These are phyloP conservation scores for Eospalax fontanierii DNA, from an alignment of 2,797 vertebrate genomes.

Conservation along the genomic window DNA sequence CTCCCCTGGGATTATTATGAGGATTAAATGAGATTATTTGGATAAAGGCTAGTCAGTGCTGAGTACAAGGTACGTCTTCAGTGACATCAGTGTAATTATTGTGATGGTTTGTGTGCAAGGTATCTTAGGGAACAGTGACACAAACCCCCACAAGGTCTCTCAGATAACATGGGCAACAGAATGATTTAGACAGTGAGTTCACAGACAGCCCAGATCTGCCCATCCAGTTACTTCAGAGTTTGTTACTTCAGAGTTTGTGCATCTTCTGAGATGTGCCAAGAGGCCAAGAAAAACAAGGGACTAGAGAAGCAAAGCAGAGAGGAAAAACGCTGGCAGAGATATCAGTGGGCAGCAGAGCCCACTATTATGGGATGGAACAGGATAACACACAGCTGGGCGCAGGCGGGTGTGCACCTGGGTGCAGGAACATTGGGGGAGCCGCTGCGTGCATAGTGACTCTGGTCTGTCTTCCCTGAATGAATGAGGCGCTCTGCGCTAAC, in stretches of 20 bases:
- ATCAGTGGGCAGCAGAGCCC: background rate
- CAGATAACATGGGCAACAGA: background rate
- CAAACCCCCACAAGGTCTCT: background rate
- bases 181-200: background rate
- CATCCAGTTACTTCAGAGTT: background rate
- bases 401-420: accelerated
- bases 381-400: accelerated
- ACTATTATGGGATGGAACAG: background rate
- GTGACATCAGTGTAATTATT: background rate
- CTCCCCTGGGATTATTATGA: background rate
- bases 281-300: background rate
- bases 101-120: background rate
- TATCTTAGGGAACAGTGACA: background rate
- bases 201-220: background rate
- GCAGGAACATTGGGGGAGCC: accelerated
- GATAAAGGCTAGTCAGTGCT: background rate
- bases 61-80: background rate
- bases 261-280: background rate
- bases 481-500: background rate
- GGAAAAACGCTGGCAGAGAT: background rate
- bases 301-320: background rate
- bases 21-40: background rate
- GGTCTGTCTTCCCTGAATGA: background rate
- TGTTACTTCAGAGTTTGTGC: background rate
- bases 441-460: background rate